phyloP scores from a whole-genome alignment of 1,140 invertebrate genomes.

The Ceratitis capitata region DNA sequence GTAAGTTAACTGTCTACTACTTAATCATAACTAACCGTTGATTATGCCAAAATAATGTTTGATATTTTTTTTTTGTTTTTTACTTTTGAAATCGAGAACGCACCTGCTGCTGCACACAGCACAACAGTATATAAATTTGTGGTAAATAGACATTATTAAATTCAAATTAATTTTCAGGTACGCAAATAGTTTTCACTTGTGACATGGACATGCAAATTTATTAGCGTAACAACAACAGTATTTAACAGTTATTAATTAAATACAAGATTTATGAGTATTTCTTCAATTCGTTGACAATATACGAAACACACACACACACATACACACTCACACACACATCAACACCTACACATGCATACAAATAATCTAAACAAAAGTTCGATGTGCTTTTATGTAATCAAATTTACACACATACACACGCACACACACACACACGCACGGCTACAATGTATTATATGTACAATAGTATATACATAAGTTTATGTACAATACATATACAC shows the following conservation, averaged over 20 bases:
- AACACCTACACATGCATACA: no score
- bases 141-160: constrained; percentile 22
- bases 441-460: no score
- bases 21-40: no score
- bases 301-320: background rate
- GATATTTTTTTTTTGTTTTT: no score
- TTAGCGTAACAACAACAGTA: constrained; percentile 8
- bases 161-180: constrained; percentile 8
- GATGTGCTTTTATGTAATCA: background rate
- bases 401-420: background rate
- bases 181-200: constrained; percentile 4
- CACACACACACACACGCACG: no score
- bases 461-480: background rate
- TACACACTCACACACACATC: no score
- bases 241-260: constrained; percentile 31
- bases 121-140: constrained; percentile 12
- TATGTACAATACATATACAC: background rate
- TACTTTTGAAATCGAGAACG: background rate
- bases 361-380: no score
- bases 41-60: no score
- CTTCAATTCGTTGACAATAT: background rate
- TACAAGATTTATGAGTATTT: constrained; percentile 16
- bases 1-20: no score
- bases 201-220: constrained; percentile 24
- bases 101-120: constrained; percentile 26